These are phyloP conservation scores for Oscheius myriophilus DNA, from an alignment of 2,888 invertebrate species.

Conservation along the genomic window DNA sequence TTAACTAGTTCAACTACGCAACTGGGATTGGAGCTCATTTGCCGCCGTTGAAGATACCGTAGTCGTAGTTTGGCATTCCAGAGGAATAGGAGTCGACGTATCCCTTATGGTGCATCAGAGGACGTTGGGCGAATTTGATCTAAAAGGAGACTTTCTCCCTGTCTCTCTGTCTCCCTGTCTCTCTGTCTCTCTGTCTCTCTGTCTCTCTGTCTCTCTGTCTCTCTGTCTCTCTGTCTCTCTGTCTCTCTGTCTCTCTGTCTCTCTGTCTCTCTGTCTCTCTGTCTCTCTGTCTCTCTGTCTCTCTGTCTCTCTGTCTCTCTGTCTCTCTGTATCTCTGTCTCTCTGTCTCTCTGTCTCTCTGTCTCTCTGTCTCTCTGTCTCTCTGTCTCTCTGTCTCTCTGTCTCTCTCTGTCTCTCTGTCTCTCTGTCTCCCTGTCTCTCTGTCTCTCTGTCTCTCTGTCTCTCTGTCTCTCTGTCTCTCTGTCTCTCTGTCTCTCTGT, in stretches of 20 bases:
- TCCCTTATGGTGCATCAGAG: conserved; percentile 57
- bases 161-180: conserved; percentile 1
- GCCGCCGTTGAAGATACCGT: conserved; percentile 36
- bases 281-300: conserved; percentile 3
- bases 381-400: conserved; percentile 1
- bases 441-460: conserved; percentile 2
- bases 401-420: conserved; percentile 7
- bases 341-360: not conserved
- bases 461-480: not conserved
- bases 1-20: too few relatives aligned
- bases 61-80: conserved; percentile 60
- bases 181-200: conserved; percentile 2
- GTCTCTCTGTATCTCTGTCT: conserved; percentile 7
- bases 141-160: conserved; percentile 13
- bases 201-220: conserved; percentile 8
- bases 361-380: conserved; percentile 3
- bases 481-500: conserved; percentile 8
- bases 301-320: conserved; percentile 2
- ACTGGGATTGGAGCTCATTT: too few relatives aligned
- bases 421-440: not conserved
- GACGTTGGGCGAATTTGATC: conserved; percentile 56
- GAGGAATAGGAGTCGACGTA: conserved; percentile 56
- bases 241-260: not conserved
- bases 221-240: conserved; percentile 6
- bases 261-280: conserved; percentile 8